phyloP scores from a whole-genome alignment of 2,113 vertebrate genomes.

The Tiliqua scincoides region DNA sequence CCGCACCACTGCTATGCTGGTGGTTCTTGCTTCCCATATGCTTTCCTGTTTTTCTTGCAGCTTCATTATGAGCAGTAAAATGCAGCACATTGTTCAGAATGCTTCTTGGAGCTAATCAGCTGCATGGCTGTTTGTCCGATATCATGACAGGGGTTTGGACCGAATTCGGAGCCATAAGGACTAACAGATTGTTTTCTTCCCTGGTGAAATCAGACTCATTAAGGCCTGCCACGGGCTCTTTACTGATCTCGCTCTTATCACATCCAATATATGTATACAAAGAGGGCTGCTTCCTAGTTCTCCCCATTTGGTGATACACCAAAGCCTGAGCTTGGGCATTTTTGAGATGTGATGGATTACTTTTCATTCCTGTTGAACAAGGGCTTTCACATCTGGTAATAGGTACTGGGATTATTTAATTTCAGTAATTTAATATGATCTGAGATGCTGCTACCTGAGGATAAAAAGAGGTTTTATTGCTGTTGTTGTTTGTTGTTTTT shows the following conservation, averaged over 20 bases:
- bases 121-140: background rate
- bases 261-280: background rate
- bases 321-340: background rate
- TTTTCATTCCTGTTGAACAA: background rate
- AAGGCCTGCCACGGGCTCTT: background rate
- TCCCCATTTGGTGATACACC: background rate
- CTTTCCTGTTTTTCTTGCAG: background rate
- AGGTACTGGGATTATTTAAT: background rate
- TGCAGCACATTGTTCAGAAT: background rate
- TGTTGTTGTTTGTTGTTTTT: too few relatives aligned
- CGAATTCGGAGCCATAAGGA: background rate
- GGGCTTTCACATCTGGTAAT: background rate
- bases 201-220: background rate
- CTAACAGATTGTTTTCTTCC: background rate
- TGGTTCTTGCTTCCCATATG: fast-evolving
- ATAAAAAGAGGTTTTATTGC: too few relatives aligned
- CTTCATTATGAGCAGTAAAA: background rate
- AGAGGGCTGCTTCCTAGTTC: background rate
- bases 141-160: background rate
- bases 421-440: background rate
- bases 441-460: background rate
- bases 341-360: background rate
- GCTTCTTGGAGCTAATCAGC: background rate
- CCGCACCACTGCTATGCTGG: background rate
- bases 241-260: background rate